A percentile compares a stretch with the other conserved stretches of the same genome.
Conservation (phyloP, 2,113 vertebrate genomes). For the Edolisoma coerulescens region DNA sequence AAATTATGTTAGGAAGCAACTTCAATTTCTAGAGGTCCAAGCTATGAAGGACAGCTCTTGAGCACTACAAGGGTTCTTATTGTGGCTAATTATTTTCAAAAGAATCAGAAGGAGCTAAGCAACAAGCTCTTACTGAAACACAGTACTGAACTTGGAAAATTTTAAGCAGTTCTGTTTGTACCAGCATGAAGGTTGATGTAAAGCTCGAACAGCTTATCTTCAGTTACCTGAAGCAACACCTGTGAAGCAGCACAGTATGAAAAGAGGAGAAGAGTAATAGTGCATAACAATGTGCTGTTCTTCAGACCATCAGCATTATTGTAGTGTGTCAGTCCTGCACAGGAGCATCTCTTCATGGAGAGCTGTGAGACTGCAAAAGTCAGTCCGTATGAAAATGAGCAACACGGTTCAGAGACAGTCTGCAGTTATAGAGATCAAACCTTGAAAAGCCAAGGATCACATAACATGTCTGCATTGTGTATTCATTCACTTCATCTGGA, state of each 20-base stretch:
- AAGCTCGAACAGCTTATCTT: neutral
- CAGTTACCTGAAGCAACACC: neutral
- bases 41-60: neutral
- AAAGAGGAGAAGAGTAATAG: neutral
- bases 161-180: neutral
- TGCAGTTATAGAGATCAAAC: neutral
- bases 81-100: neutral
- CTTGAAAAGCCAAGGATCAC: neutral
- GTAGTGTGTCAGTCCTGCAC: neutral
- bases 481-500: slow-evolving; percentile 12
- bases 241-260: neutral
- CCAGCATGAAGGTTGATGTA: neutral
- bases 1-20: neutral
- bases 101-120: neutral
- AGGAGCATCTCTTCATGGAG: neutral
- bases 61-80: neutral
- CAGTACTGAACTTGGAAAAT: neutral
- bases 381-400: neutral
- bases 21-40: neutral
- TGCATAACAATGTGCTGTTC: neutral
- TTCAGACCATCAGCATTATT: neutral
- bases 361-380: neutral
- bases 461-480: neutral
- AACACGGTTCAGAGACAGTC: neutral
- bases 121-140: neutral